phyloP scores from a whole-genome alignment of 2,797 vertebrate genomes.

The Tokudaia muenninki region DNA sequence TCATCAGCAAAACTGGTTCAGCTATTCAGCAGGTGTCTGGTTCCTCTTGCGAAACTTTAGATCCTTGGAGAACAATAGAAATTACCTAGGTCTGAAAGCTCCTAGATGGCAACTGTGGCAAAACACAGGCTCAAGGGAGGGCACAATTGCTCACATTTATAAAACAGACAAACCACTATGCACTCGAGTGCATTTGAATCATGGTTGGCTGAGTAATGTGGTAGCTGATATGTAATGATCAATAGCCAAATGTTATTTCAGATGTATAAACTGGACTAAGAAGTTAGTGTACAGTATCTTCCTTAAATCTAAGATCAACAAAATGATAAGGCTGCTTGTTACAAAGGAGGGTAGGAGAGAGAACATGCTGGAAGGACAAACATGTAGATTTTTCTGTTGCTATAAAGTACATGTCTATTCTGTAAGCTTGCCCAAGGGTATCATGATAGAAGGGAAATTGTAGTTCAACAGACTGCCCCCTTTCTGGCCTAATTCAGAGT shows the following conservation, averaged over 20 bases:
- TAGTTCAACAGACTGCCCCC: not conserved
- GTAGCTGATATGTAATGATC: not conserved
- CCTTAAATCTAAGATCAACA: not conserved
- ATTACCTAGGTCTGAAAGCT: no score
- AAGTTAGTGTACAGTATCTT: not conserved
- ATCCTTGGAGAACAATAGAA: no score
- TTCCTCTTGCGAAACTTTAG: no score
- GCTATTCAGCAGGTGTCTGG: no score
- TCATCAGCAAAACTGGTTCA: no score
- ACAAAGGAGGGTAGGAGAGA: not conserved
- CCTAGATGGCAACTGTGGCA: no score
- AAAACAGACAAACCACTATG: not conserved
- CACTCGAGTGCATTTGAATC: not conserved
- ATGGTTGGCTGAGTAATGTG: not conserved
- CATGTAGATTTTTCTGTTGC: not conserved
- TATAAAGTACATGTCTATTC: not conserved
- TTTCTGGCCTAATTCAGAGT: not conserved
- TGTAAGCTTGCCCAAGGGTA: not conserved
- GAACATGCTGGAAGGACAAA: not conserved
- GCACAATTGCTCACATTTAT: not conserved
- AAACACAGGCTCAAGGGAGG: no score
- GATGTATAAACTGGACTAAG: not conserved
- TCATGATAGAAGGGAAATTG: not conserved
- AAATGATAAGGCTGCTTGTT: not conserved
- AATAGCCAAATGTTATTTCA: slow-evolving; percentile 26